Base-by-base conservation (phyloP, 2,113 vertebrate genomes). In the Cyprinodon variegatus region DNA sequence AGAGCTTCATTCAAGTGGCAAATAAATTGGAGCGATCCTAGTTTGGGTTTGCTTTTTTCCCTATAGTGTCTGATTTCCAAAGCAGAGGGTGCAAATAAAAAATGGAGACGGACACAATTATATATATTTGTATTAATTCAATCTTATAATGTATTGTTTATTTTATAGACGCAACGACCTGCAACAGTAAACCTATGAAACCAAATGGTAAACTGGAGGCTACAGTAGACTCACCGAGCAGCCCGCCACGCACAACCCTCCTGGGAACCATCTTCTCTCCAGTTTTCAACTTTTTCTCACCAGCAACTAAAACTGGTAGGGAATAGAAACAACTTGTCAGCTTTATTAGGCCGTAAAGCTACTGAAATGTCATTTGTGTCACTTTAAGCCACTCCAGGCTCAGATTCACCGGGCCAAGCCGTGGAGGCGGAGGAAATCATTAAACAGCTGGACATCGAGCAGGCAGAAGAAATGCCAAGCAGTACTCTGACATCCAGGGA, bases 261-360 rank as follows among this genome's bases (percentile, higher is more conserved):
- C 93, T 99, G 83, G 97, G 98, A 84, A 99, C 98, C 87, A 99
- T 99, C 92, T 99, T 99, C 93, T 99, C 98, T 88, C 98, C 98
- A 0, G 98, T 99, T 82, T 99, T 99, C 92, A 99, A 98, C 94
- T 99, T 99, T 90, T 99, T 99, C 94, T 99, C 98, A 95, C 97
- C 97, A 95, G 96, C 97, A 95, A 98, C 96, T 92, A 99, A 99
- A 96, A 98, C 97, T 92, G 97, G 97, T 98, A 93, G 68, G 60
- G 29, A 77, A 64, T 83, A 91, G 61, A 29, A 29, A 29, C 29
- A 29, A 29, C 29, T 29, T 29, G 29, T 29, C 29, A 29, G 29
- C 29, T 29, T 29, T 29, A 29, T 29, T 29, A 29, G 62, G 10
- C 29, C 41, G 62, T 29, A 74, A 50, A 38, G 37, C 0, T 6